Base-by-base conservation (phyloP, 2,888 invertebrate species). In the Sepiola atlantica region DNA sequence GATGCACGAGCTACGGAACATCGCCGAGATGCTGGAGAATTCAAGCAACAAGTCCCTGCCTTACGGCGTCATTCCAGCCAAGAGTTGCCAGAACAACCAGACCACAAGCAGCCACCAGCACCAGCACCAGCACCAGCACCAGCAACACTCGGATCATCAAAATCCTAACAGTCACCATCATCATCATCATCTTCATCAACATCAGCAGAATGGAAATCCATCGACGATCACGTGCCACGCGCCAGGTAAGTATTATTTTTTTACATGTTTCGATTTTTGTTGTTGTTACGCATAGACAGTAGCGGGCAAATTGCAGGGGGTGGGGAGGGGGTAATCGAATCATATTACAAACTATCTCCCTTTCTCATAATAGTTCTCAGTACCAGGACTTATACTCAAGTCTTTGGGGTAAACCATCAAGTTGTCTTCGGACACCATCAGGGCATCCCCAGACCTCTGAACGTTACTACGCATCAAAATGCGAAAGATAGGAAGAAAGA, bases 1-100 rank as follows among this genome's bases (percentile, higher is more conserved):
- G 95, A 97, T 97, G 96, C 96, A 96, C 94, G 97, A 97, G 94
- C 95, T 97, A 90, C 94, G 96, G 61, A 96, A 96, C 94, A 97
- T 97, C 54, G 97, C 97, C 0, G 97, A 97, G 95, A 96, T 97
- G 96, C 95, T 97, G 94, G 97, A 97, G 94, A 96, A 96, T 94
- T 96, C 96, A 24, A 96, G 96, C 94, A 96, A 95, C n/a, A 97
- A 97, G 94, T 96, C 96, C 1, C 96, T 96, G 14, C 96, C 96
- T 0, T 97, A 96, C 94, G 96, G 96, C 32, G 95, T 95, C 93
- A 95, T 96, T 35, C 96, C 96, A 10, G 95, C 95, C 55, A 96
- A 96, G 95, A 94, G 96, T 24, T 95, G 95, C 6, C 94, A 96
- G 32, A 45, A 55, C 3, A 28, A n/a, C 6, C 92, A 92, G 55